Evolutionary conservation across 1,140 invertebrate genomes (phyloP), one percentile per base, ranked within the genome.

Genomic region (Anoplophora glabripennis): DNA sequence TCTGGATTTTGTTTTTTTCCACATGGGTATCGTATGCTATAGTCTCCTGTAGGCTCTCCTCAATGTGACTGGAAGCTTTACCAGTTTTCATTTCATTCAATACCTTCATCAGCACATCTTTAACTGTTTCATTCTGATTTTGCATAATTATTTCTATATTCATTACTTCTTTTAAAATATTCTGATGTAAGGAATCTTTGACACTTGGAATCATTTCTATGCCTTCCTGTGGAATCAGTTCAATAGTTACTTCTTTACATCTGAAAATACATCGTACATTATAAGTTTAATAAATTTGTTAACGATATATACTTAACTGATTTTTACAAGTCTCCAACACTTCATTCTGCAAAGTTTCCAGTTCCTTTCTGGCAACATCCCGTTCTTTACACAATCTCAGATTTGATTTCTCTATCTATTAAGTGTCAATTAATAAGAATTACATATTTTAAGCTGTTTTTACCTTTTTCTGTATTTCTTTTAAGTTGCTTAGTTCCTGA

Each of bases 401-500:
- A n/a, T 37, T 37, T 37, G 36, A 7, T 7, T 37, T 37, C 36
- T 8, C 36, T 37, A 37, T 7, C 36, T 37, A 7, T 37, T 7
- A n/a, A 37, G n/a, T n/a, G n/a, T n/a, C n/a, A n/a, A n/a, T n/a
- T n/a, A n/a, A n/a, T n/a, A n/a, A n/a, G n/a, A n/a, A n/a, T n/a
- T n/a, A n/a, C n/a, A n/a, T n/a, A n/a, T n/a, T n/a, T n/a, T n/a
- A n/a, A n/a, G n/a, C n/a, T n/a, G n/a, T n/a, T n/a, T n/a, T 37
- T 7, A 48, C 46, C 46, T 48, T 48, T 48, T 48, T 48, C 11
- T 48, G 14, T n/a, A 48, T 48, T 18, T 48, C 15, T 14, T 48
- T 48, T 33, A 48, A 34, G 46, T 34, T 48, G 28, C 12, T 48
- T 11, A 21, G 34, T 7, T 48, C 46, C 10, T 48, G 46, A 21